These are phyloP conservation scores for Vidua chalybeata DNA, from an alignment of 2,113 vertebrate species.

Conservation along the genomic window DNA sequence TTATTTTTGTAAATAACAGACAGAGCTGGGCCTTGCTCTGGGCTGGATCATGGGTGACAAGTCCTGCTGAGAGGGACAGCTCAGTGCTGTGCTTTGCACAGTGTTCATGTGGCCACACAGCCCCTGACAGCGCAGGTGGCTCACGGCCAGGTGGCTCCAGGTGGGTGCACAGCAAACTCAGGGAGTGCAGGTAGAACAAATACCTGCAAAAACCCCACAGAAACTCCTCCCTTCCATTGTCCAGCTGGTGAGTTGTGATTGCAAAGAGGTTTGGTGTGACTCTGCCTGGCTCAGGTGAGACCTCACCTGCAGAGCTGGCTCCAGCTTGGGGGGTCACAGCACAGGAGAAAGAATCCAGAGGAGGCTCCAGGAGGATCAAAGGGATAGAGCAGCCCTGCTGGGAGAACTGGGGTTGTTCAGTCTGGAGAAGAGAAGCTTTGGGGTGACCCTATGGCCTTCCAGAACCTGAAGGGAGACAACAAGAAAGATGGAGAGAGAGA, in stretches of 20 bases:
- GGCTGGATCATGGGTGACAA: background rate
- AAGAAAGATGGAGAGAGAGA: background rate
- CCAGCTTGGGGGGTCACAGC: background rate
- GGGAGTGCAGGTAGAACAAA: background rate
- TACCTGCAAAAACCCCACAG: background rate
- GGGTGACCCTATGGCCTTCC: background rate
- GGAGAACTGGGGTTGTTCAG: background rate
- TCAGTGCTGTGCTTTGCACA: background rate
- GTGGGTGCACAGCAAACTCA: background rate
- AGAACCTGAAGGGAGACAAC: background rate
- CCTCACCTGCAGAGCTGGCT: background rate
- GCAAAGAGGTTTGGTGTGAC: background rate
- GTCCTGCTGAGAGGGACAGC: background rate
- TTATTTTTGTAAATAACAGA: accelerated
- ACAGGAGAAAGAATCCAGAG: background rate
- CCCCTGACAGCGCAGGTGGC: background rate
- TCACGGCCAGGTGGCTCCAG: background rate
- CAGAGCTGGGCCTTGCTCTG: background rate
- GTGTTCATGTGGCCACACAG: background rate
- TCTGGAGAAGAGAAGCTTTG: background rate
- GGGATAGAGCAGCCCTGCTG: background rate
- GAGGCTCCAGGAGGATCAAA: background rate
- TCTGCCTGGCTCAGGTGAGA: background rate
- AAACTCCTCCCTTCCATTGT: background rate
- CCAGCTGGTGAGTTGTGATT: background rate